Evolutionary conservation across 1,140 invertebrate genomes (phyloP).

Genomic region (Rhizoglyphus robini): DNA sequence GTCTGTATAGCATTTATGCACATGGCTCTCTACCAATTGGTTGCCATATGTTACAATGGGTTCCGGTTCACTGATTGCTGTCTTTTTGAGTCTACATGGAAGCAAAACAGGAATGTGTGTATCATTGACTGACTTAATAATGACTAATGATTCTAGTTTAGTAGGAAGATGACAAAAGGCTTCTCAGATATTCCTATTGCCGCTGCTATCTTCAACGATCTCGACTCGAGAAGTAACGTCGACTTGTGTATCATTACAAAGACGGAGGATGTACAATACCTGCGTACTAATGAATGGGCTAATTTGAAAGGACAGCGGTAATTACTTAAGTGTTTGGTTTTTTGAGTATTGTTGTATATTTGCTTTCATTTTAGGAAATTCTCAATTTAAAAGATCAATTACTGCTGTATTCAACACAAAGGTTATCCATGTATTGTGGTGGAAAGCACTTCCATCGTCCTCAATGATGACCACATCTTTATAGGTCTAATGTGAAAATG

Average conservation of each 20-base stretch:
- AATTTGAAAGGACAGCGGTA: constrained; percentile 15
- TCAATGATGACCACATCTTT: constrained; percentile 31
- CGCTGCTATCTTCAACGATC: constrained; percentile 92
- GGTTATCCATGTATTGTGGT: constrained; percentile 49
- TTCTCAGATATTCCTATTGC: constrained; percentile 85
- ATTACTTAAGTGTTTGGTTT: constrained; percentile 7
- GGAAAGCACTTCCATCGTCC: constrained; percentile 37
- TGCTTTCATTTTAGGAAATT: constrained; percentile 31
- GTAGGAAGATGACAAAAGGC: constrained; percentile 74
- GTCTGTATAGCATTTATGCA: constrained; percentile 84
- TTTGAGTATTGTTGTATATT: too few relatives aligned
- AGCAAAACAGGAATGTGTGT: constrained; percentile 53
- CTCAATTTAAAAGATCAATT: constrained; percentile 53
- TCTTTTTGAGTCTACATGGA: constrained; percentile 83
- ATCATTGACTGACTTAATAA: not conserved
- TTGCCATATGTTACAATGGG: constrained; percentile 88
- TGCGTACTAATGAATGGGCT: constrained; percentile 73
- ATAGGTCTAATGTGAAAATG: too few relatives aligned
- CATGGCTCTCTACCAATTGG: constrained; percentile 84
- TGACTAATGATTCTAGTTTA: constrained; percentile 28
- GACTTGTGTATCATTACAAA: constrained; percentile 88
- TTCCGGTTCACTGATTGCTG: constrained; percentile 90
- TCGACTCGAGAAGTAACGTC: constrained; percentile 88
- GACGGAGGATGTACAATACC: constrained; percentile 54
- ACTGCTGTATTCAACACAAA: constrained; percentile 53